Evolutionary conservation across 2,113 vertebrate species (phyloP), one percentile per base, ranked within the genome.

Genomic region (Xiphophorus maculatus): DNA sequence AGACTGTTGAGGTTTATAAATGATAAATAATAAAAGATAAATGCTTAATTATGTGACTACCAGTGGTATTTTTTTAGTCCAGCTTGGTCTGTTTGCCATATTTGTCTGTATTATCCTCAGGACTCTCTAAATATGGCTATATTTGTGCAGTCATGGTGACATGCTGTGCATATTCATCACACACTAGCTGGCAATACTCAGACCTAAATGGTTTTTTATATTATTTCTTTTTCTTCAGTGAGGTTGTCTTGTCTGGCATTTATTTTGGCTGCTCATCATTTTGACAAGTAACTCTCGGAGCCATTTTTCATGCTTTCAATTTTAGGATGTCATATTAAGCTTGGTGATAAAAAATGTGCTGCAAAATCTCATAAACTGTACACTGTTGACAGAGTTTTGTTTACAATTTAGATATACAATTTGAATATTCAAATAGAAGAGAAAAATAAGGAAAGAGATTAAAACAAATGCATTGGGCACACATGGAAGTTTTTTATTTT

Each of bases 81-180:
- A 69, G 76, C n/a, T 64, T 54, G 9, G 62, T 54, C 48, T 63
- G 69, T 66, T 72, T 71, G 22, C 17, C 29, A 63, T 60, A 66
- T 71, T 54, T 81, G 10, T 40, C 63, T 13, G 2, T 54, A 28
- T n/a, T 32, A 28, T 37, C 13, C 40, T 63, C 40, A 48, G 35
- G 12, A 37, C 28, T 71, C 40, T 80, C 35, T 71, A 71, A 79
- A 81, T 72, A 54, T 64, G 32, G 69, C 68, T 78, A 63, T 28
- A 75, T 67, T 37, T 79, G 70, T 42, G 40, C 70, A 77, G 48
- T 69, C 44, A 42, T 0, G 1, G 22, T 28, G 35, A 33, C 19
- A 64, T 15, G 35, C 29, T 77, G 77, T 79, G 70, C 71, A 69
- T 33, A 70, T 73, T 76, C 27, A 77, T 87, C 77, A 86, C 54